Percentiles rank a stretch among this genome's conserved stretches.
phyloP scores from a whole-genome alignment of 1,140 invertebrate genomes.

The Xylocopa sonorina region DNA sequence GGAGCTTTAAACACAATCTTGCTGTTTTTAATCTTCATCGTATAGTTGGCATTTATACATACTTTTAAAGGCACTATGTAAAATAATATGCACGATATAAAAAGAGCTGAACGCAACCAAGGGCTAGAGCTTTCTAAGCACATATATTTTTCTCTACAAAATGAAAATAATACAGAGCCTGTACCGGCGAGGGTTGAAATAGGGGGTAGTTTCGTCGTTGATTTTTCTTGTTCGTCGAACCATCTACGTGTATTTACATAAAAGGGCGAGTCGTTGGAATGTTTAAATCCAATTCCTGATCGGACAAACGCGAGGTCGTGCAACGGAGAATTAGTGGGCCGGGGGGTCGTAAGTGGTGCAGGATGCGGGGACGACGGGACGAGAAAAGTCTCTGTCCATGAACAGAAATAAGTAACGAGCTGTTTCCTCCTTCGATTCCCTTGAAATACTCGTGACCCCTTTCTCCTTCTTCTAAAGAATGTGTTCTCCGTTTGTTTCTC shows the following conservation, averaged over 20 bases:
- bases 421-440: slow-evolving; percentile 60
- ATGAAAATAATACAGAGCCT: slow-evolving; percentile 19
- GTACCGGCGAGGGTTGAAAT: slow-evolving; percentile 14
- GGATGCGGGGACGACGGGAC: slow-evolving; percentile 42
- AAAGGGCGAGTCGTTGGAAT: slow-evolving; percentile 76
- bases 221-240: slow-evolving; percentile 72
- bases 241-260: slow-evolving; percentile 78
- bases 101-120: background rate
- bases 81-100: background rate
- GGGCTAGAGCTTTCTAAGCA: no score
- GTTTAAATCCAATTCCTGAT: slow-evolving; percentile 79
- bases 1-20: no score
- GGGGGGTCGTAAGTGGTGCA: slow-evolving; percentile 28
- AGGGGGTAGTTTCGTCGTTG: slow-evolving; percentile 65
- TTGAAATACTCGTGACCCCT: slow-evolving; percentile 46
- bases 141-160: no score
- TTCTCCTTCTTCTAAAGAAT: no score
- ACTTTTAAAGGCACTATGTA: no score
- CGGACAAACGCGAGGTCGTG: slow-evolving; percentile 69
- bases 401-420: slow-evolving; percentile 73
- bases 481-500: slow-evolving; percentile 3
- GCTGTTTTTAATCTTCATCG: no score
- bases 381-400: slow-evolving; percentile 74
- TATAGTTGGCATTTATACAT: no score
- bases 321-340: slow-evolving; percentile 36